Evolutionary conservation across 2,888 invertebrate species (phyloP).

Genomic region (Megalurothrips usitatus): DNA sequence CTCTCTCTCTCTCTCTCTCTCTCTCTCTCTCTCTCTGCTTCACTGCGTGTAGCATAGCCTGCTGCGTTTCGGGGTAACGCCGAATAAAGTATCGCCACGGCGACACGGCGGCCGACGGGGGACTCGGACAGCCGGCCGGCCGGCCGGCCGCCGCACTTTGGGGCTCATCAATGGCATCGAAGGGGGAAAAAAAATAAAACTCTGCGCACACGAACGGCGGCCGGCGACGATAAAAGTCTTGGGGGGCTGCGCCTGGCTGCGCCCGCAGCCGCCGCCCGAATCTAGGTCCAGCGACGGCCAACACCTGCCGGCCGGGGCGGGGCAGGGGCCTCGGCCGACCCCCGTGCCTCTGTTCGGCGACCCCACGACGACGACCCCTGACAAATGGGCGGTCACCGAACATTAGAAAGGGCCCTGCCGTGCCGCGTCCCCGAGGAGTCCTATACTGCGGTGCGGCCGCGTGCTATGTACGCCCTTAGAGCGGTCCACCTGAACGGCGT

Average conservation of each 20-base stretch:
- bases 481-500: too few species aligned
- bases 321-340: too few species aligned
- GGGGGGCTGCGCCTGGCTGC: neutral
- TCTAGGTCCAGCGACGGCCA: neutral
- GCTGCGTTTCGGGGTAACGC: neutral
- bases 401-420: neutral
- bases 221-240: neutral
- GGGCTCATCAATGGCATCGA: neutral
- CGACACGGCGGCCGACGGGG: neutral
- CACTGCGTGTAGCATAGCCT: neutral
- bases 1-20: too few species aligned
- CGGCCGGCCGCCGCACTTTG: neutral
- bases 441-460: too few species aligned
- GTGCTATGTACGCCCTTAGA: too few species aligned
- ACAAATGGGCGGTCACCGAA: neutral
- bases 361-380: too few species aligned
- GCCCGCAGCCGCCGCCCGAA: neutral
- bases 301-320: neutral
- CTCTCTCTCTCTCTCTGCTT: too few species aligned
- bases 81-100: neutral
- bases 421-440: too few species aligned
- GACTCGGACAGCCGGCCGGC: neutral
- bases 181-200: neutral
- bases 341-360: neutral
- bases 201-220: neutral